Evolutionary conservation across 2,797 vertebrate genomes (phyloP).

Genomic region (Carduelis carduelis): DNA sequence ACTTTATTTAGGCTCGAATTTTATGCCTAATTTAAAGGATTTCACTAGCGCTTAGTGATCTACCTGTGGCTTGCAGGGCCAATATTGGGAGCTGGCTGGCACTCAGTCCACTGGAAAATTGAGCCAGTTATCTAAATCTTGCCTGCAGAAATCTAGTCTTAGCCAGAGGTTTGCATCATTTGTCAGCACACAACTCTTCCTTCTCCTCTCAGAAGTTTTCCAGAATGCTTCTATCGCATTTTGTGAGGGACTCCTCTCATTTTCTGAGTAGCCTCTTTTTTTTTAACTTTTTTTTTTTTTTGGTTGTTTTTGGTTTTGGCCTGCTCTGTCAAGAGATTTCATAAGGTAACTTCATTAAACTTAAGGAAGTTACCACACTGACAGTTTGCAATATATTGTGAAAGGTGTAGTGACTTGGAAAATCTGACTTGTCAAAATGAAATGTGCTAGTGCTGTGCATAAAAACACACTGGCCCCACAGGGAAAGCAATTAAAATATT

Average conservation of each 20-base stretch:
- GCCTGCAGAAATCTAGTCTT: slow-evolving; percentile 24
- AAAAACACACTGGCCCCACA: slow-evolving; percentile 27
- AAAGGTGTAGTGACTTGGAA: slow-evolving; percentile 60
- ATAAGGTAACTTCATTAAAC: slow-evolving; percentile 66
- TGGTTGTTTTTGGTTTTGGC: background rate
- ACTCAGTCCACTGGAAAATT: background rate
- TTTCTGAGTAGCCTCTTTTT: background rate
- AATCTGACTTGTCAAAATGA: slow-evolving; percentile 47
- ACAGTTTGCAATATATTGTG: slow-evolving; percentile 61
- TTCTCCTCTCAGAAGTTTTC: slow-evolving; percentile 29
- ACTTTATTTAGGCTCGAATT: background rate
- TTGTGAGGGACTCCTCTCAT: background rate
- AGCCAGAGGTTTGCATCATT: slow-evolving; percentile 14
- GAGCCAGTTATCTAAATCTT: background rate
- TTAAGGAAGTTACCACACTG: slow-evolving; percentile 67
- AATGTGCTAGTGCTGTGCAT: slow-evolving; percentile 51
- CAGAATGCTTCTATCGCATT: slow-evolving; percentile 22
- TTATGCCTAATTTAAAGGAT: background rate
- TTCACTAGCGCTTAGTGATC: background rate
- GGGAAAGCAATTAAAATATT: slow-evolving; percentile 59
- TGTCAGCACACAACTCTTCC: slow-evolving; percentile 37
- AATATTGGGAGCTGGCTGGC: background rate
- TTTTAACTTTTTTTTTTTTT: background rate
- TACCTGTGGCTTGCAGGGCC: background rate
- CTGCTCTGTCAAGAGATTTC: slow-evolving; percentile 53